Conservation (phyloP, 1,140 invertebrate genomes). For the Harpegnathos saltator region DNA sequence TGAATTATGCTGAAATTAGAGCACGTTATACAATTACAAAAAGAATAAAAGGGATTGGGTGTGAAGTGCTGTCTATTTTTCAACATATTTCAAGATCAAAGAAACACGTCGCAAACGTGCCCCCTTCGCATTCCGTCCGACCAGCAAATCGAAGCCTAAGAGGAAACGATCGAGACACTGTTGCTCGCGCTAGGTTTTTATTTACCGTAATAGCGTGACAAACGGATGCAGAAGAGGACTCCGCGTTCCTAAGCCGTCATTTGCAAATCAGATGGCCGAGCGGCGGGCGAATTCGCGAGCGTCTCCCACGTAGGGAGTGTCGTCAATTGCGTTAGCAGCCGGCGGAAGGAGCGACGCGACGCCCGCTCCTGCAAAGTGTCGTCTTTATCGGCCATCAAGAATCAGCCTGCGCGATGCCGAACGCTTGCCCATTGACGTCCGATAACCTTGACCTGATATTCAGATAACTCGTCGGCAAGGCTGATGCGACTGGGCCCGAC, state of each 20-base stretch:
- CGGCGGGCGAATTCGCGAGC: neutral
- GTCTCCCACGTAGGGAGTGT: neutral
- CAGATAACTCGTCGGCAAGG: slow-evolving; percentile 65
- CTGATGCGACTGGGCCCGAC: slow-evolving; percentile 65
- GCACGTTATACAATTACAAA: too few species aligned
- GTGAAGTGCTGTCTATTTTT: too few species aligned
- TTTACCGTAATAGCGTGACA: too few species aligned
- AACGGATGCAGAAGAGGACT: neutral
- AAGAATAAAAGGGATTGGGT: too few species aligned
- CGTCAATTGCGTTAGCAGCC: slow-evolving; percentile 22
- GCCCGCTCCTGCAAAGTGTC: slow-evolving; percentile 26
- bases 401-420: slow-evolving; percentile 25
- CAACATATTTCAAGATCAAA: too few species aligned
- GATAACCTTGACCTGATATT: slow-evolving; percentile 74
- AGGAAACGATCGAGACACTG: too few species aligned
- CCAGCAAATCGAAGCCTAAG: too few species aligned
- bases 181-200: too few species aligned
- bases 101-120: too few species aligned
- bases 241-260: neutral
- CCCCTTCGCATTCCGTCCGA: too few species aligned
- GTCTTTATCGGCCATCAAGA: slow-evolving; percentile 37
- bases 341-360: slow-evolving; percentile 4
- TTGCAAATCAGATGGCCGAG: neutral
- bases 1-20: too few species aligned
- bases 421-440: slow-evolving; percentile 54